phyloP scores from a whole-genome alignment of 2,113 vertebrate genomes.

The Notechis scutatus region DNA sequence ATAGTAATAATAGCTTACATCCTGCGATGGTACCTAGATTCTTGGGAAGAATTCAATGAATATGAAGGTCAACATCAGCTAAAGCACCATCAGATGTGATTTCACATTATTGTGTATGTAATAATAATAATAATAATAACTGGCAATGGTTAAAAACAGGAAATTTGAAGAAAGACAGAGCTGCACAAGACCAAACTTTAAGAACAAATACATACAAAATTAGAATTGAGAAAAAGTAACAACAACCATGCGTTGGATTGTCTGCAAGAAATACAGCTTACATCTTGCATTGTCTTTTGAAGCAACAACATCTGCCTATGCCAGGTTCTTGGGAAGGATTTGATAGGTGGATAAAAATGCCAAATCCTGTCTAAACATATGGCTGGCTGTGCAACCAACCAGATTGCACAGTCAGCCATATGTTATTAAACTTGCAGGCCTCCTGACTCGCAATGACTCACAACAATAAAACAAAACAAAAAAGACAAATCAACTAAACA shows the following conservation, averaged over 20 bases:
- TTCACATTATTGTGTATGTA: background rate
- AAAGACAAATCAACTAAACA: background rate
- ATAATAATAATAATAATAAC: background rate
- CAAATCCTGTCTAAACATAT: background rate
- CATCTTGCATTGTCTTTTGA: background rate
- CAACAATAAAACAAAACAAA: background rate
- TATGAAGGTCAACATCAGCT: background rate
- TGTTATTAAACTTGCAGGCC: background rate
- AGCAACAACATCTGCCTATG: background rate
- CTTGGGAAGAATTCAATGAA: background rate
- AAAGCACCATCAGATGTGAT: background rate
- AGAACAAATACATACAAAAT: background rate
- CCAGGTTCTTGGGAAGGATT: background rate
- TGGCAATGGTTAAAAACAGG: background rate
- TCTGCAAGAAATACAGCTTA: background rate
- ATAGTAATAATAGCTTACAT: background rate
- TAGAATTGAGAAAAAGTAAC: background rate
- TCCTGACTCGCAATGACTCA: background rate
- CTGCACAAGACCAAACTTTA: background rate
- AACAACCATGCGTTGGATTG: background rate
- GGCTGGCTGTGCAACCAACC: background rate
- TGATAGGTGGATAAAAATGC: background rate
- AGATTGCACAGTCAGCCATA: background rate
- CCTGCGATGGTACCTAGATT: background rate
- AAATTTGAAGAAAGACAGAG: background rate